Evolutionary conservation across 1,140 invertebrate genomes (phyloP).

Genomic region (Idris sp.): DNA sequence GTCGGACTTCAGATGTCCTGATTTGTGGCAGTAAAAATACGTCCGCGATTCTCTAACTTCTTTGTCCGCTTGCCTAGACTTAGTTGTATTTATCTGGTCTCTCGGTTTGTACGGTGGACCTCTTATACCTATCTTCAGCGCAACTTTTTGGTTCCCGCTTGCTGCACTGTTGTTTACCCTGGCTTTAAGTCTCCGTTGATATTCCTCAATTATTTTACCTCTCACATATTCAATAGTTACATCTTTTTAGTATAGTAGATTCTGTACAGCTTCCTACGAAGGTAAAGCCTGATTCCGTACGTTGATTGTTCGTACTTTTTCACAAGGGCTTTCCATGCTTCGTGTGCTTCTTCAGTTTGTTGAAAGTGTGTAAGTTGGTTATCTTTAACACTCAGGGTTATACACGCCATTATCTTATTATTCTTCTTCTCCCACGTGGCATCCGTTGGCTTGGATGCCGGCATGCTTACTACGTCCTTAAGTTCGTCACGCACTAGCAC

Average conservation of each 20-base stretch:
- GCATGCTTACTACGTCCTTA: conserved; percentile 10
- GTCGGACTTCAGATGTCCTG: conserved; percentile 31
- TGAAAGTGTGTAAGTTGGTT: conserved; percentile 26
- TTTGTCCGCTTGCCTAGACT: not conserved
- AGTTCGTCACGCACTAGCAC: conserved; percentile 27
- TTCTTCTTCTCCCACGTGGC: conserved; percentile 32
- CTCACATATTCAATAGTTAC: conserved; percentile 58
- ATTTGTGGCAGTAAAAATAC: conserved; percentile 42
- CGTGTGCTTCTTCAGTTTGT: conserved; percentile 5
- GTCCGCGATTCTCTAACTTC: too few species aligned
- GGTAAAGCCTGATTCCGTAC: conserved; percentile 47
- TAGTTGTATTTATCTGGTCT: too few species aligned
- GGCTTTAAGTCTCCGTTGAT: conserved; percentile 24
- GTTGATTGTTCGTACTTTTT: conserved; percentile 54
- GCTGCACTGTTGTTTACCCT: too few species aligned
- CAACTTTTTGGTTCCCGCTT: conserved; percentile 2
- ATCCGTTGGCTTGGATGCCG: not conserved
- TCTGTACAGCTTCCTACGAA: conserved; percentile 41
- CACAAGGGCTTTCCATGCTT: conserved; percentile 18
- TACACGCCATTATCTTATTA: conserved; percentile 31
- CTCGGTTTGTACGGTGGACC: too few species aligned
- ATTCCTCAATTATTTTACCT: conserved; percentile 46
- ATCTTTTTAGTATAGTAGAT: conserved; percentile 40
- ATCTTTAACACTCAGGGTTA: conserved; percentile 38
- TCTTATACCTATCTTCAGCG: conserved; percentile 2